A percentile compares a stretch with the other conserved stretches of the same genome.
phyloP scores from a whole-genome alignment of 2,113 vertebrate species.

The Empidonax traillii region DNA sequence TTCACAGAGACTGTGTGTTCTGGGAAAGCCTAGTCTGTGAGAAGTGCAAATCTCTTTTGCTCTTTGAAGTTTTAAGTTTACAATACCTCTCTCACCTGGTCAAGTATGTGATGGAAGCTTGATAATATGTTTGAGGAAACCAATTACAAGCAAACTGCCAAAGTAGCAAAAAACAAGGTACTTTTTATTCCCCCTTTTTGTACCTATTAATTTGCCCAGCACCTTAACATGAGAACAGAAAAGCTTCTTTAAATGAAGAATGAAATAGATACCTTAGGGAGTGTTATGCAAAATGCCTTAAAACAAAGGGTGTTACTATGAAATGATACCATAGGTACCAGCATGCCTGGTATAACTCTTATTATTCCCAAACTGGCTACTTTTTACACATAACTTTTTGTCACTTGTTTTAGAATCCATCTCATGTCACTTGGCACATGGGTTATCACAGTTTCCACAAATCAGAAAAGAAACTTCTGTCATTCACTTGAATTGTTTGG shows the following conservation, averaged over 20 bases:
- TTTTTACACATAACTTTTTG: not conserved
- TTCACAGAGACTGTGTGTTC: not conserved
- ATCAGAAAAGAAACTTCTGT: not conserved
- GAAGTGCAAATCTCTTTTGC: not conserved
- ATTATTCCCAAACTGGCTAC: not conserved
- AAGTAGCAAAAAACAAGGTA: not conserved
- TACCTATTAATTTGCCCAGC: not conserved
- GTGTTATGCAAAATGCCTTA: not conserved
- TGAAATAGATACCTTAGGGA: not conserved
- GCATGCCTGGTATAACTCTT: not conserved
- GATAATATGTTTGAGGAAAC: not conserved
- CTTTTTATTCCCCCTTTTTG: not conserved
- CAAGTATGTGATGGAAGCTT: not conserved
- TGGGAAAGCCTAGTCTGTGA: not conserved
- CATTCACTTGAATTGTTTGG: not conserved
- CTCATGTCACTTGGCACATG: not conserved
- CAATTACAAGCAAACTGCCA: not conserved
- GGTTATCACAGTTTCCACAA: not conserved
- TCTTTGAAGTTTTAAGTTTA: not conserved
- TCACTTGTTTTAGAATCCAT: not conserved
- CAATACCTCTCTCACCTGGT: not conserved
- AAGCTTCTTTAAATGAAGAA: not conserved
- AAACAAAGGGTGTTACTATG: not conserved
- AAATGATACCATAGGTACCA: not conserved
- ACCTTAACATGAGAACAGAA: not conserved